Base-by-base conservation (phyloP, 2,113 vertebrate genomes). In the Trichomycterus rosablanca region DNA sequence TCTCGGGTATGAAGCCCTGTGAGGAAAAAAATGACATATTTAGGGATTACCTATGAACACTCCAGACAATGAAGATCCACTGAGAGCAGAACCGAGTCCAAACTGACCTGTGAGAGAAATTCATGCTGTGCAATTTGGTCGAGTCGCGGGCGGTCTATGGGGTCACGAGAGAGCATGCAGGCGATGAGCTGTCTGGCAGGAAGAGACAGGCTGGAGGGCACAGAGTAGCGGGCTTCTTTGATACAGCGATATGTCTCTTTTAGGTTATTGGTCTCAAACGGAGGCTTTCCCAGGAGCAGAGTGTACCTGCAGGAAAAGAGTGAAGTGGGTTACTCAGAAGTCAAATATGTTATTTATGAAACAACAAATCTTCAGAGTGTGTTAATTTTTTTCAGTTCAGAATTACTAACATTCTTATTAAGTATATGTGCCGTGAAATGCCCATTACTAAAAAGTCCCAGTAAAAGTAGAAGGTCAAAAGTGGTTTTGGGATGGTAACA, bases 221-320 rank as follows among this genome's bases (percentile, higher is more conserved):
- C 75, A 18, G 88, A 89, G 52, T 98, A 98, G 44, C 92, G 89
- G 0, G 96, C 96, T 80, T 98, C 96, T 59, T 92, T 83, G 57
- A 98, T 98, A 52, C 94, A 98, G 72, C 90, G 87, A 73, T 98
- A 98, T 0, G 96, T 98, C 84, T 98, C 96, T 70, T 97, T 97
- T 52, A 98, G 85, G 81, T 98, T 98, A 37, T 92, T 98, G 37
- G 96, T 98, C 85, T 98, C 96, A 78, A 98, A 98, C 0, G 96
- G 95, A 0, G 96, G 95, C 68, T 94, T 90, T 67, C 96, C 96
- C 71, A 95, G 77, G 12, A 98, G 79, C 95, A 98, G 94, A 1
- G 96, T 98, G 59, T 97, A 98, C 96, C 95, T 98, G 75, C 9
- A 74, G 42, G 1, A 45, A 22, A 60, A 10, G 10, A 1, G 28